Evolutionary conservation across 2,888 invertebrate species (phyloP).

Genomic region (Cephus rjabovi): DNA sequence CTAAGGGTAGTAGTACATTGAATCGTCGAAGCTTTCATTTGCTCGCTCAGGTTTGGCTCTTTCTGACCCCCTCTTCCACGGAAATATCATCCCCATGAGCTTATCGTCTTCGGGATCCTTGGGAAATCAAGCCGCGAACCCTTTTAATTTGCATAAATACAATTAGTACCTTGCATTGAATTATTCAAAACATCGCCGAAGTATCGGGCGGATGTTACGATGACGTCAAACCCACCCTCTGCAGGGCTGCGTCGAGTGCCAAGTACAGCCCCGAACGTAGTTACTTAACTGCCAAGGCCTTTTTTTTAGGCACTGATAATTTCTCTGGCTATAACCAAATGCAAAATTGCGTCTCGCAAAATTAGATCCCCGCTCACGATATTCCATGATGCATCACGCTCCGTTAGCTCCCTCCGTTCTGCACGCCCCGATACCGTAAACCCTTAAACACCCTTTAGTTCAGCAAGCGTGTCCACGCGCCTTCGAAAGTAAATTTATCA

Average conservation of each 20-base stretch:
- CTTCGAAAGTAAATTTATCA: background rate
- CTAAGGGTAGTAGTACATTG: background rate
- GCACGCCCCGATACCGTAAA: background rate
- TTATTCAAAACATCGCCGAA: conserved; percentile 54
- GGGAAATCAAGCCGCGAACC: conserved; percentile 50
- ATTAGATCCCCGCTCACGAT: conserved; percentile 45
- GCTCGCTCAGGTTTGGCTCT: background rate
- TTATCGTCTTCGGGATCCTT: conserved; percentile 42
- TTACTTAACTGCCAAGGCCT: background rate
- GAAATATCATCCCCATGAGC: background rate
- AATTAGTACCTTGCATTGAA: conserved; percentile 62
- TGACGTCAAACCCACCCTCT: conserved; percentile 24
- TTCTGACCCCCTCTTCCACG: background rate
- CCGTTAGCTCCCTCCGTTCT: conserved; percentile 10
- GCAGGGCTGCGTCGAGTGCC: background rate
- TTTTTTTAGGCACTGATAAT: conserved; percentile 21
- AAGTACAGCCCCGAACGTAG: background rate
- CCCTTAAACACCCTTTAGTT: background rate
- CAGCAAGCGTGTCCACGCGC: background rate
- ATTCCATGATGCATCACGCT: conserved; percentile 44
- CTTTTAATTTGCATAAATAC: conserved; percentile 60
- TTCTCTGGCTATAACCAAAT: conserved; percentile 27
- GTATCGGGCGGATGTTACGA: conserved; percentile 28
- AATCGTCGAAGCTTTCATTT: background rate
- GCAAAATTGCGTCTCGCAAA: conserved; percentile 38